Conservation (phyloP, 2,797 vertebrate genomes). For the Yasuhikotakia modesta region DNA sequence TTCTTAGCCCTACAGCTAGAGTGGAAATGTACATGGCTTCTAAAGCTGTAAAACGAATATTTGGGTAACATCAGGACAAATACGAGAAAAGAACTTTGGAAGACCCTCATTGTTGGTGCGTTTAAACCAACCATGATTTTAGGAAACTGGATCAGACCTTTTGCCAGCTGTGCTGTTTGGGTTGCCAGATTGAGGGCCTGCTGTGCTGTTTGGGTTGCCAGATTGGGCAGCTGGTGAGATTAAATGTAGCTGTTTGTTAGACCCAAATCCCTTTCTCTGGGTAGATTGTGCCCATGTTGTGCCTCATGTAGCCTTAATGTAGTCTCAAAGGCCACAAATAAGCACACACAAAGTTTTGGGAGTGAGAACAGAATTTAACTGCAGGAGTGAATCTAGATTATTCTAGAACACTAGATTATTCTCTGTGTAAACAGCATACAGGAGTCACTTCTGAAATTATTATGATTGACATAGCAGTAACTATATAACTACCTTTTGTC, state of each 20-base stretch:
- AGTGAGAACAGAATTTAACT: neutral
- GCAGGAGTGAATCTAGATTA: no score
- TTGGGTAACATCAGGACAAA: constrained; percentile 3
- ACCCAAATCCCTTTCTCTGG: constrained; percentile 27
- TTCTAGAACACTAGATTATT: no score
- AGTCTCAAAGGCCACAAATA: neutral
- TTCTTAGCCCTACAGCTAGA: neutral
- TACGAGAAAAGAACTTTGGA: neutral
- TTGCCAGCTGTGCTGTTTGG: constrained; percentile 40
- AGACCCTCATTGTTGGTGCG: neutral
- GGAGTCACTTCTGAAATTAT: neutral
- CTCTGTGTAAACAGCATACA: neutral
- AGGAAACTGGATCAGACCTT: constrained; percentile 24
- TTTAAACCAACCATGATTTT: constrained; percentile 39
- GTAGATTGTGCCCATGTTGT: constrained; percentile 40
- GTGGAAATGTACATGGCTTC: neutral
- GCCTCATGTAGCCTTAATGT: no score
- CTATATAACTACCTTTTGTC: no score
- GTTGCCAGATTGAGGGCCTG: constrained; percentile 61
- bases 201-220: constrained; percentile 59
- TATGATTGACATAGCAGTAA: no score
- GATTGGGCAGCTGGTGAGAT: constrained; percentile 73
- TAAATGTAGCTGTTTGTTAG: constrained; percentile 52
- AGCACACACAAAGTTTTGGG: neutral
- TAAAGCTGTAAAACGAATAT: constrained; percentile 9